These are phyloP conservation scores for Platichthys stellatus DNA, from an alignment of 2,113 vertebrate species.

Conservation along the genomic window DNA sequence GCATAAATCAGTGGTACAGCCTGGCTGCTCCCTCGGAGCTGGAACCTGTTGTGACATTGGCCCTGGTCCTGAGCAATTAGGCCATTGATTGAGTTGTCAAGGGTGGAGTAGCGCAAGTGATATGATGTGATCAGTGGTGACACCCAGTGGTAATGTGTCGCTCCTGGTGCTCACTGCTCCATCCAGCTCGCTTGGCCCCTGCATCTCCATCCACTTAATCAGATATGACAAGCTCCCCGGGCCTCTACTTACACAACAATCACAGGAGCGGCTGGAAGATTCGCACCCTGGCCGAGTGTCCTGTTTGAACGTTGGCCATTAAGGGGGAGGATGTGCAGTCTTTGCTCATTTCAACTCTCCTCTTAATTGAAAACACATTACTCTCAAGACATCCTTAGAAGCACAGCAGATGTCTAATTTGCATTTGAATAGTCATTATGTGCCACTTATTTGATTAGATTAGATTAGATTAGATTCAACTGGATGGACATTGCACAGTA, in stretches of 20 bases:
- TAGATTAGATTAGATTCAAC: too few relatives aligned
- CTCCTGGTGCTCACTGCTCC: conserved; percentile 62
- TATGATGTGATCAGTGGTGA: conserved; percentile 75
- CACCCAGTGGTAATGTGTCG: conserved; percentile 66
- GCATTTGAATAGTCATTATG: conserved; percentile 70
- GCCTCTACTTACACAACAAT: conserved; percentile 52
- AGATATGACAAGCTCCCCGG: conserved; percentile 65
- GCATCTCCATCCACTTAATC: conserved; percentile 60
- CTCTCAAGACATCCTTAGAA: conserved; percentile 59
- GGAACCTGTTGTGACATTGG: conserved; percentile 42
- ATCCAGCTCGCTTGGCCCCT: conserved; percentile 58
- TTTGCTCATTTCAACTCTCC: not conserved
- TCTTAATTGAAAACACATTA: conserved; percentile 60
- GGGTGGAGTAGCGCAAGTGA: conserved; percentile 32
- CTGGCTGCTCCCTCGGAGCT: conserved; percentile 12
- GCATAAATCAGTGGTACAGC: conserved; percentile 20
- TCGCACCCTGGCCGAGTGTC: conserved; percentile 16
- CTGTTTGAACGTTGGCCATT: conserved; percentile 30
- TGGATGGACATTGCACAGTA: too few relatives aligned
- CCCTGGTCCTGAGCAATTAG: conserved; percentile 50
- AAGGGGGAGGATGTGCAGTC: conserved; percentile 12
- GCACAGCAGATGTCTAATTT: conserved; percentile 75
- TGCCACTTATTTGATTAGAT: conserved; percentile 30
- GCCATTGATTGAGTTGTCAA: conserved; percentile 66
- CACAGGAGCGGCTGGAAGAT: conserved; percentile 21